These are phyloP conservation scores for Tinamus guttatus DNA, from an alignment of 2,113 vertebrate species.

Conservation along the genomic window DNA sequence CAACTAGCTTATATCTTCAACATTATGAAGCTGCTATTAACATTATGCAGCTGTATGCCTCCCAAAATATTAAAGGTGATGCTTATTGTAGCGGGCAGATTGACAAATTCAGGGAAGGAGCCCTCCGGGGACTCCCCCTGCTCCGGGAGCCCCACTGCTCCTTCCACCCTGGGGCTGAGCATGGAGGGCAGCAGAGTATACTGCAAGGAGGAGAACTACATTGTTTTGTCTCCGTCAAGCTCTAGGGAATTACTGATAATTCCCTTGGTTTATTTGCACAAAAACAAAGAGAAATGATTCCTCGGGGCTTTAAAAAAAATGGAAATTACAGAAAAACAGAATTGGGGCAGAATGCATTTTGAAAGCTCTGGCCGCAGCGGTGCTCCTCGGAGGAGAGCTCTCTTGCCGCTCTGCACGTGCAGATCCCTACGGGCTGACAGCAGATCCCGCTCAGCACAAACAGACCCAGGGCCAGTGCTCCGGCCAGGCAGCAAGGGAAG, in stretches of 20 bases:
- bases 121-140: neutral
- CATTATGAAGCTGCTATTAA: slow-evolving; percentile 31
- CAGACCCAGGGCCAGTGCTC: neutral
- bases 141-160: neutral
- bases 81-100: slow-evolving; percentile 1
- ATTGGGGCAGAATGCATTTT: neutral
- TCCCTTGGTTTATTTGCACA: neutral
- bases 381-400: neutral
- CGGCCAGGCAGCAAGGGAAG: neutral
- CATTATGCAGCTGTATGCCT: neutral
- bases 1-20: slow-evolving; percentile 40
- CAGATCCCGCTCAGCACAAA: neutral
- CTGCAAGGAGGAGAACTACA: neutral
- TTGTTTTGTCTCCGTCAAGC: neutral
- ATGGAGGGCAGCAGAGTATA: neutral
- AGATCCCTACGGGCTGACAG: neutral
- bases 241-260: neutral
- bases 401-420: neutral
- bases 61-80: slow-evolving; percentile 26
- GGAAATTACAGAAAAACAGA: neutral
- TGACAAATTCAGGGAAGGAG: neutral
- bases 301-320: neutral
- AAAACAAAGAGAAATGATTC: neutral
- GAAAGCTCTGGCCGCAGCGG: neutral
- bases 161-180: neutral